Conservation (phyloP, 2,113 vertebrate genomes). For the Turdus rufiventris region DNA sequence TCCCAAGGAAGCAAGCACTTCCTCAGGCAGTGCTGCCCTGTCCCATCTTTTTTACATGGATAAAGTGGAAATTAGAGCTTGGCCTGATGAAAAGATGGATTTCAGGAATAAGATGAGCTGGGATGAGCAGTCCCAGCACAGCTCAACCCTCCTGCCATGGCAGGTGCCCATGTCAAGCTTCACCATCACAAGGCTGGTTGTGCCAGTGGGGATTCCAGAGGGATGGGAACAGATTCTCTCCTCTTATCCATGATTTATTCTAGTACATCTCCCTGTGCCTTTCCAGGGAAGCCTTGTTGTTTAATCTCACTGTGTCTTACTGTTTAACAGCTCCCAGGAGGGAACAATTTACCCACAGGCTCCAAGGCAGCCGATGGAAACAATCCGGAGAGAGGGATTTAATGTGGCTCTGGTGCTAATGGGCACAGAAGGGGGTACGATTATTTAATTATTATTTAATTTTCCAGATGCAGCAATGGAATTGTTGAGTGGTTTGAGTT, state of each 20-base stretch:
- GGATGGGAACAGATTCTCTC: not conserved
- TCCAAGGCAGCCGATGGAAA: conserved; percentile 26
- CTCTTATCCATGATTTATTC: conserved; percentile 21
- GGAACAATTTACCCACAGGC: conserved; percentile 36
- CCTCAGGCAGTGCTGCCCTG: not conserved
- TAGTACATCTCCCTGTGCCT: not conserved
- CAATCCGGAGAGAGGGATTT: not conserved
- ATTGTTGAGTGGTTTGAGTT: not conserved
- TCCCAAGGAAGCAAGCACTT: not conserved
- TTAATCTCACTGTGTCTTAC: conserved; percentile 29
- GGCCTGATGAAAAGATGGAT: not conserved
- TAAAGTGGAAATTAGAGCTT: not conserved
- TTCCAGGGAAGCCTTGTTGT: not conserved
- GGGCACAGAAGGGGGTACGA: not conserved
- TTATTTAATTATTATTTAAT: not conserved
- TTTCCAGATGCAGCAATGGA: not conserved
- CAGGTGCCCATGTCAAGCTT: not conserved
- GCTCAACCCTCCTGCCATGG: not conserved
- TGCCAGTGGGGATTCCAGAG: not conserved
- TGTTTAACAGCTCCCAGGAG: not conserved
- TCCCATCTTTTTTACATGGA: not conserved
- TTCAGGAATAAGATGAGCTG: not conserved
- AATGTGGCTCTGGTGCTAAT: not conserved
- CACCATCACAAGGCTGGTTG: accelerated
- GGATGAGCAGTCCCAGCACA: accelerated